phyloP scores from a whole-genome alignment of 2,797 vertebrate species.

The Trachurus trachurus region DNA sequence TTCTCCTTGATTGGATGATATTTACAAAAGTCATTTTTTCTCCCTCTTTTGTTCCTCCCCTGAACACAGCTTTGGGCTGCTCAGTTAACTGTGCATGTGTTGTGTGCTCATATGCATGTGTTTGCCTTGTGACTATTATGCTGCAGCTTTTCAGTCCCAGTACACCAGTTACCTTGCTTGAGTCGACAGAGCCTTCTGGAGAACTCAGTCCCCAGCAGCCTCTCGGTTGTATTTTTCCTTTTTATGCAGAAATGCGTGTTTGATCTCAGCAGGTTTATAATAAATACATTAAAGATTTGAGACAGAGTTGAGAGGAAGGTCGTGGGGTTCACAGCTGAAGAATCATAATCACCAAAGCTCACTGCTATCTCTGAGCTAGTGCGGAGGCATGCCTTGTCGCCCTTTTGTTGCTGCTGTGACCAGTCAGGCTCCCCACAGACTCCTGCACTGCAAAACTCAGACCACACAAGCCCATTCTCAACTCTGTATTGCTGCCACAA shows the following conservation, averaged over 20 bases:
- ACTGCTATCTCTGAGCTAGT: constrained; percentile 7
- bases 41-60: constrained; percentile 47
- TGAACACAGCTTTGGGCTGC: constrained; percentile 43
- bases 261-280: constrained; percentile 47
- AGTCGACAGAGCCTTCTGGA: constrained; percentile 11
- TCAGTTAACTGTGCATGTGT: constrained; percentile 21
- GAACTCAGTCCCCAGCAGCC: neutral
- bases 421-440: constrained; percentile 34
- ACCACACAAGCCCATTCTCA: constrained; percentile 37
- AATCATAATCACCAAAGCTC: constrained; percentile 11
- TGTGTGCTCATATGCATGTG: constrained; percentile 28
- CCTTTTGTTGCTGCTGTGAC: constrained; percentile 24
- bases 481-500: constrained; percentile 67
- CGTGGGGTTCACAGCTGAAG: neutral
- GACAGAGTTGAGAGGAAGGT: constrained; percentile 33
- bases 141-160: constrained; percentile 19
- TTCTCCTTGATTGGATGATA: constrained; percentile 75
- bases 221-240: neutral
- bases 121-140: constrained; percentile 19
- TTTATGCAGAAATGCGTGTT: constrained; percentile 29
- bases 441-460: constrained; percentile 1
- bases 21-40: constrained; percentile 63
- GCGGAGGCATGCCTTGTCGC: neutral
- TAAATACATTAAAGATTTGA: constrained; percentile 29
- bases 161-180: constrained; percentile 7